Evolutionary conservation across 2,888 invertebrate genomes (phyloP), one percentile per base, ranked within the genome.

Genomic region (Mechanitis messenoides): DNA sequence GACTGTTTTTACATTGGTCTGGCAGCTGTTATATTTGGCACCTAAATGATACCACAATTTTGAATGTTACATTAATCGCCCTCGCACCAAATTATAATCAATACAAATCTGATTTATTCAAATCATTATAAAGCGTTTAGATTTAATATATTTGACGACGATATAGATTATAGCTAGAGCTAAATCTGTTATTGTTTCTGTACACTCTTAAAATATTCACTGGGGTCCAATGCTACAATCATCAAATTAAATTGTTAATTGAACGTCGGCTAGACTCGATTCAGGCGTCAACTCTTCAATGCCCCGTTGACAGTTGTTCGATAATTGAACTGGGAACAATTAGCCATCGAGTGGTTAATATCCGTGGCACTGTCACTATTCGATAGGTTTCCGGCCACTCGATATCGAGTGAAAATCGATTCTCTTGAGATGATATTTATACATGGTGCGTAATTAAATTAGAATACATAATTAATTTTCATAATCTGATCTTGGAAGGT

Each of bases 311-410:
- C 87, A 85, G 84, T 82, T 85, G 86, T 81, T 81, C 83, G 84
- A 85, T 89, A 89, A 87, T 87, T 85, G 88, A 85, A 86, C 85
- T 79, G 81, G 80, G 87, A 81, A 87, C 88, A 88, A 88, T 89
- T 87, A 87, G 82, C 83, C 74, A 81, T 83, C 78, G 85, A 88
- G 87, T 87, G 88, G 85, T 81, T 85, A 86, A 87, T 87, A 86
- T 87, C 84, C 82, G 80, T 79, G 82, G 72, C 73, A 76, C 80
- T 85, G 86, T 84, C 86, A 85, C 75, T 75, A 78, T 78, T 76
- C 76, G 79, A 81, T 82, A 79, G 77, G 78, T 74, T 79, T 81
- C 81, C 80, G 77, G 78, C 78, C 80, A 79, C 81, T 84, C 79
- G 74, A 81, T 74, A 73, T 72, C 75, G 76, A 84, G 83, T 79